Percentiles rank a stretch among this genome's conserved stretches.
phyloP scores from a whole-genome alignment of 2,888 invertebrate species.

The Synergus laeviventris region DNA sequence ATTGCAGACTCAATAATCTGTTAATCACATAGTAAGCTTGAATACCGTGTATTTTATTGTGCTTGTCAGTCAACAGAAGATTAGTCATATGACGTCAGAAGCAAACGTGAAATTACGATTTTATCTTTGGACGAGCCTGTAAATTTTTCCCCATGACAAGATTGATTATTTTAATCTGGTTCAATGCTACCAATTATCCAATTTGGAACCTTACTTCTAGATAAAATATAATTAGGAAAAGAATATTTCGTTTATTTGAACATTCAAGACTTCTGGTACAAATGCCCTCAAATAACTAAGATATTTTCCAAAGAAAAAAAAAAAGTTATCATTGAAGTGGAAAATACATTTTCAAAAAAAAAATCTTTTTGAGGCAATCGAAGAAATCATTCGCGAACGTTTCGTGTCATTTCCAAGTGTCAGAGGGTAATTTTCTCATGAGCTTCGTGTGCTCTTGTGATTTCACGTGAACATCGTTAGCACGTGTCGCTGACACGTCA shows the following conservation, averaged over 20 bases:
- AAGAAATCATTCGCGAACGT: neutral
- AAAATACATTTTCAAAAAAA: neutral
- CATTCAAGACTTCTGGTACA: too few species aligned
- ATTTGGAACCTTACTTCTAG: neutral
- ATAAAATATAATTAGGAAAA: too few species aligned
- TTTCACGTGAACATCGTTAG: slow-evolving; percentile 22
- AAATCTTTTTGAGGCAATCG: neutral
- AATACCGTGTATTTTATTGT: slow-evolving; percentile 9
- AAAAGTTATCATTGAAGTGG: neutral
- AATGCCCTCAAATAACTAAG: neutral
- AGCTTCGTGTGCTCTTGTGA: neutral
- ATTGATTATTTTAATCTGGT: slow-evolving; percentile 14
- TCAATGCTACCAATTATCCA: neutral
- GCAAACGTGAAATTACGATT: slow-evolving; percentile 29
- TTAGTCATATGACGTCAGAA: slow-evolving; percentile 16
- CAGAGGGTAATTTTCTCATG: slow-evolving; percentile 3
- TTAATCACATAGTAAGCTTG: neutral
- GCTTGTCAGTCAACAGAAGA: neutral
- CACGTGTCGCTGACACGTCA: slow-evolving; percentile 33
- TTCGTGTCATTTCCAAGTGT: slow-evolving; percentile 1
- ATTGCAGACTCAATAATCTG: slow-evolving; percentile 13
- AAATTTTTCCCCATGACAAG: slow-evolving; percentile 29
- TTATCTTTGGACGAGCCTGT: slow-evolving; percentile 34
- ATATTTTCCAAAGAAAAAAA: neutral
- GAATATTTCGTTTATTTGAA: too few species aligned